Conservation (phyloP, 2,113 vertebrate species). For the Chamaea fasciata region DNA sequence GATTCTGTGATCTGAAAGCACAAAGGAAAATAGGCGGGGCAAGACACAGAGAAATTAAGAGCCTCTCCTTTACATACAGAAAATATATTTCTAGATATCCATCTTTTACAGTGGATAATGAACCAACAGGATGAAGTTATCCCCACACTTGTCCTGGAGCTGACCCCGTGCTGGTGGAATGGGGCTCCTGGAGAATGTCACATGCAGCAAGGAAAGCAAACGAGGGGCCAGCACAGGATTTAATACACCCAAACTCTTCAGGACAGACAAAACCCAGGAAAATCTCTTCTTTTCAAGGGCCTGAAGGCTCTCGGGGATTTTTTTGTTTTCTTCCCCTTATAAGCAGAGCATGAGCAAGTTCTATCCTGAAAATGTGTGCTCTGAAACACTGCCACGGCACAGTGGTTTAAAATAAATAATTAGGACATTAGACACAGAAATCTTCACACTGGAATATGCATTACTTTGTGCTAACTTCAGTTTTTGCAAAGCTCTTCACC, state of each 20-base stretch:
- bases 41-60: not conserved
- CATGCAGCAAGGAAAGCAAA: not conserved
- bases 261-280: not conserved
- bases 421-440: not conserved
- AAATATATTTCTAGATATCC: not conserved
- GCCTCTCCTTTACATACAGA: not conserved
- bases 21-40: not conserved
- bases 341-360: not conserved
- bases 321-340: not conserved
- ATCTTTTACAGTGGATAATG: not conserved
- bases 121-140: not conserved
- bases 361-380: not conserved
- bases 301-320: not conserved
- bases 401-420: not conserved
- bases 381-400: not conserved
- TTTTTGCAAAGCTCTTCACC: not conserved
- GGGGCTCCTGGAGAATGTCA: not conserved
- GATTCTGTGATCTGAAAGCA: not conserved
- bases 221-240: fast-evolving
- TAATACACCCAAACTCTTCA: not conserved
- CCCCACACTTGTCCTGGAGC: not conserved
- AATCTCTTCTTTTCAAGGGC: not conserved
- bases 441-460: not conserved
- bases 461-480: not conserved
- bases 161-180: not conserved